Percentiles rank a stretch among this genome's conserved stretches.
These are phyloP conservation scores for Oegoconia quadripuncta DNA, from an alignment of 2,888 invertebrate species.

Conservation along the genomic window DNA sequence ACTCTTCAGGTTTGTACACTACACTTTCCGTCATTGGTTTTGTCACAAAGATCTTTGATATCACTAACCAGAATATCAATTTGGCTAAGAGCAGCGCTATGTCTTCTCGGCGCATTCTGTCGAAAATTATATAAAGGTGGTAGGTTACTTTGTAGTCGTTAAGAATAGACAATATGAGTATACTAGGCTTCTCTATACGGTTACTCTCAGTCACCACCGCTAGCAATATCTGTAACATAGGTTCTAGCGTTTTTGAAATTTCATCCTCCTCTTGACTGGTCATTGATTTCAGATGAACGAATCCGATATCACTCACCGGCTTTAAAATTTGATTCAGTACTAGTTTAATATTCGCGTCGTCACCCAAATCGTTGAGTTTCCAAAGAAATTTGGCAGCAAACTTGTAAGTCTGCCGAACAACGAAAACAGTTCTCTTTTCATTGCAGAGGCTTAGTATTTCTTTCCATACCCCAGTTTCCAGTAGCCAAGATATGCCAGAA, in stretches of 20 bases:
- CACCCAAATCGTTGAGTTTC: conserved; percentile 69
- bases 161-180: conserved; percentile 42
- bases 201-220: conserved; percentile 74
- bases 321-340: conserved; percentile 70
- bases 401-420: conserved; percentile 82
- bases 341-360: conserved; percentile 70
- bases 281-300: conserved; percentile 67
- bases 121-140: conserved; percentile 52
- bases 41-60: conserved; percentile 50
- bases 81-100: conserved; percentile 68
- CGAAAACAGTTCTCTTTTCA: conserved; percentile 84
- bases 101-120: conserved; percentile 62
- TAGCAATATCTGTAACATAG: conserved; percentile 77
- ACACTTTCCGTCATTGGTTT: conserved; percentile 49
- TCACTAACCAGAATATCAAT: conserved; percentile 61
- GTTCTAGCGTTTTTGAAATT: conserved; percentile 72
- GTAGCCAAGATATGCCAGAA: conserved; percentile 82
- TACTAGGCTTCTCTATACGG: conserved; percentile 53
- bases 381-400: conserved; percentile 81
- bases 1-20: conserved; percentile 49
- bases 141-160: conserved; percentile 53
- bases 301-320: conserved; percentile 78
- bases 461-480: conserved; percentile 81
- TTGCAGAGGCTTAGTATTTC: conserved; percentile 81
- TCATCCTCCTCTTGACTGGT: conserved; percentile 71